Evolutionary conservation across 2,888 invertebrate genomes (phyloP), one percentile per base, ranked within the genome.

Genomic region (Agriotes lineatus): DNA sequence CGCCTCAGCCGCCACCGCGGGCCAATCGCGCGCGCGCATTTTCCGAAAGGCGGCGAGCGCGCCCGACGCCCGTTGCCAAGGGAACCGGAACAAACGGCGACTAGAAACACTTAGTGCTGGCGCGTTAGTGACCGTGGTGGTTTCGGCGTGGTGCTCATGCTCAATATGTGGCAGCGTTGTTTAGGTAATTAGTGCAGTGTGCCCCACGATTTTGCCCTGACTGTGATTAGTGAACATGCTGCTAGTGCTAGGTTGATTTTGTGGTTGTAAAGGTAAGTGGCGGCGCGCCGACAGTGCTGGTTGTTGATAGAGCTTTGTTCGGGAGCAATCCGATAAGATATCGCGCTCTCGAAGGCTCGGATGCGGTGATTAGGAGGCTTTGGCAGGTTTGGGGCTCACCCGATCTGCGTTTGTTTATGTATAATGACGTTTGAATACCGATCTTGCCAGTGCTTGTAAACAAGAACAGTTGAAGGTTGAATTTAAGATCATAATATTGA

Each of bases 61-160:
- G 5, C 16, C 58, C 85, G 85, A 84, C 64, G 37, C 45, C 62
- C 75, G 85, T 84, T 85, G 83, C 83, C 79, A 84, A 78, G 84
- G 84, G 85, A 80, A 80, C 84, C 84, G 81, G 77, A 77, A 76
- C 79, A 79, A 82, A 80, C 81, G 77, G 77, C 79, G 74, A 79
- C 78, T 79, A 77, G 79, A 77, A 81, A 82, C 82, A 81, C 76
- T 83, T 82, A 85, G 85, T 85, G 78, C 79, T 81, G 77, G 80
- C 83, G 84, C 81, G 84, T 81, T 80, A 79, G 78, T 79, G 81
- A 78, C 74, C 80, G 82, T 79, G 82, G 77, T 76, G 74, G 79
- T 81, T 79, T 81, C 82, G 82, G 69, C 74, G 76, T 76, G 67
- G 70, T 67, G 74, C 65, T 56, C 52, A 63, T 59, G 58, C 22